Evolutionary conservation across 2,113 vertebrate species (phyloP).

Genomic region (Capreolus pygargus): DNA sequence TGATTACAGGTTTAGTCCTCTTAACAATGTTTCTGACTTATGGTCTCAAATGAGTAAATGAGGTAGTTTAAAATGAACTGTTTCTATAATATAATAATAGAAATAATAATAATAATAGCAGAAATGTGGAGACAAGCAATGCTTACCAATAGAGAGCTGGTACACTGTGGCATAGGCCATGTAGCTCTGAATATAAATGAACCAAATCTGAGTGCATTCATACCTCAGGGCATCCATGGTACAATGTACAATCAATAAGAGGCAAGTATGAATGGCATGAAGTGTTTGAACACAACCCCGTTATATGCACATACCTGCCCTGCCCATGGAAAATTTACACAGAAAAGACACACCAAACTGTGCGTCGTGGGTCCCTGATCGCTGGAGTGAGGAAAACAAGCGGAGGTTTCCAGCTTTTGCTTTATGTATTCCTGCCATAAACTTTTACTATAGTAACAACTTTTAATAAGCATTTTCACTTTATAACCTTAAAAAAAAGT

Average conservation of each 20-base stretch:
- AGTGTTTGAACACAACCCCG: not conserved
- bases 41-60: not conserved
- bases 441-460: not conserved
- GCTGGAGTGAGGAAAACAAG: not conserved
- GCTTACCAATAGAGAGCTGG: not conserved
- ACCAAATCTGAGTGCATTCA: not conserved
- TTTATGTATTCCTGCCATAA: not conserved
- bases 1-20: not conserved
- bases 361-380: rapidly evolving
- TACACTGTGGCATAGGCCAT: too few relatives aligned
- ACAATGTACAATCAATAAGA: not conserved
- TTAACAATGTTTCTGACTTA: not conserved
- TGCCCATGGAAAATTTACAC: not conserved
- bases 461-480: not conserved
- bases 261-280: not conserved
- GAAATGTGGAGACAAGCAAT: not conserved
- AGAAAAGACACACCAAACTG: not conserved
- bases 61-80: not conserved
- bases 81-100: not conserved
- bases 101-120: not conserved
- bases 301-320: not conserved
- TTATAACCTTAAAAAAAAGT: not conserved
- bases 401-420: not conserved
- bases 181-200: not conserved
- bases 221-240: not conserved